These are phyloP conservation scores for Tachystola acroxantha DNA, from an alignment of 2,888 invertebrate species.

Conservation along the genomic window DNA sequence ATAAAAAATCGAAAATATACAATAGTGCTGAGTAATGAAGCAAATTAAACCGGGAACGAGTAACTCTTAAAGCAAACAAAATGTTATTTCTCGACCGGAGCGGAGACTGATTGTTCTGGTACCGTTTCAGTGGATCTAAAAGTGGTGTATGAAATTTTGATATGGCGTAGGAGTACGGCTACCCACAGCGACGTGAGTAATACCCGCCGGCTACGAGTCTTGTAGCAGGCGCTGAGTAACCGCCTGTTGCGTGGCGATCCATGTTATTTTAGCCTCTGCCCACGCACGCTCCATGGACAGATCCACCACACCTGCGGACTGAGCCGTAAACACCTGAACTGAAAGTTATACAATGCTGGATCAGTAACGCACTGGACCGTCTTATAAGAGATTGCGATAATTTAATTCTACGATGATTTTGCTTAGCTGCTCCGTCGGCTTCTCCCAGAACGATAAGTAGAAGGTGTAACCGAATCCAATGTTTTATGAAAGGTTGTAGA, in stretches of 20 bases:
- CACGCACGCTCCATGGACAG: constrained; percentile 50
- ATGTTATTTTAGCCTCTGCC: constrained; percentile 69
- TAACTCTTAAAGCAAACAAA: not conserved
- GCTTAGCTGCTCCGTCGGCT: too few relatives aligned
- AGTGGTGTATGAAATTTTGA: constrained; percentile 65
- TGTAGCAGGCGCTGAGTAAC: constrained; percentile 61
- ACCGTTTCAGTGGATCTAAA: constrained; percentile 45
- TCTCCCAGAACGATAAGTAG: too few relatives aligned
- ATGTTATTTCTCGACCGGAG: not conserved
- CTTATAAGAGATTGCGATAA: too few relatives aligned
- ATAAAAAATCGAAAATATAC: too few relatives aligned
- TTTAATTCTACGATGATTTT: not conserved
- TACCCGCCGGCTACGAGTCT: constrained; percentile 38
- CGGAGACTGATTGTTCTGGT: constrained; percentile 19
- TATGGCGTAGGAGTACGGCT: constrained; percentile 64
- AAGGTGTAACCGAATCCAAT: too few relatives aligned
- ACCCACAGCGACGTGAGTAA: constrained; percentile 66
- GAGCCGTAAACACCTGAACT: constrained; percentile 62
- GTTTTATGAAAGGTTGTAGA: too few relatives aligned
- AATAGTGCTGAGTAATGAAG: too few relatives aligned
- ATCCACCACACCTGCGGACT: constrained; percentile 64
- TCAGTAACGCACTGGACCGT: constrained; percentile 35
- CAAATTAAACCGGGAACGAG: too few relatives aligned
- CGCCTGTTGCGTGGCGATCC: constrained; percentile 30
- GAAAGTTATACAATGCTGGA: constrained; percentile 51